phyloP scores from a whole-genome alignment of 2,113 vertebrate genomes.

The Hippocampus zosterae region DNA sequence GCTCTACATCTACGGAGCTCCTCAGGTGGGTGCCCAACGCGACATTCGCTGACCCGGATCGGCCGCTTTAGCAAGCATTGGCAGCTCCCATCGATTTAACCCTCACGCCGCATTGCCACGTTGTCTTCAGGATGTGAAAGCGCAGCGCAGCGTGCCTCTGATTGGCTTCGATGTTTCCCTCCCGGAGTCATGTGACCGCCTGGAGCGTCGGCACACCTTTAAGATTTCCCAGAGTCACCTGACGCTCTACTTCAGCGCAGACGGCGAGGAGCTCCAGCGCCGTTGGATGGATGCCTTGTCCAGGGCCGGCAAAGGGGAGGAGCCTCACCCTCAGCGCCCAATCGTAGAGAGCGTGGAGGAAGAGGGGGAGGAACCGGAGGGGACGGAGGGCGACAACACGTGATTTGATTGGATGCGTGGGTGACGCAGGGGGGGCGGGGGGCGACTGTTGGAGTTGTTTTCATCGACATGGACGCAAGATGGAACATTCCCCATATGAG shows the following conservation, averaged over 20 bases:
- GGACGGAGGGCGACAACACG: slow-evolving; percentile 59
- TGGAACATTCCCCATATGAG: slow-evolving; percentile 1
- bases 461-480: neutral
- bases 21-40: slow-evolving; percentile 73
- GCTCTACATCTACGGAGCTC: slow-evolving; percentile 87
- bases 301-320: slow-evolving; percentile 81
- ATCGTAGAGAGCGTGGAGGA: slow-evolving; percentile 78
- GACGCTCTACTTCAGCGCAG: slow-evolving; percentile 86
- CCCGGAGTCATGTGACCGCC: slow-evolving; percentile 81
- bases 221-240: slow-evolving; percentile 90
- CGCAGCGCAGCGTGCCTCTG: slow-evolving; percentile 85
- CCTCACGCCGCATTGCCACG: neutral
- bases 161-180: slow-evolving; percentile 85
- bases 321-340: slow-evolving; percentile 59
- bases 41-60: no score
- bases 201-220: slow-evolving; percentile 82
- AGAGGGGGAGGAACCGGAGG: slow-evolving; percentile 58
- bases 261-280: slow-evolving; percentile 81
- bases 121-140: slow-evolving; percentile 81
- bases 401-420: slow-evolving; percentile 49
- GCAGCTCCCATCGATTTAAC: no score
- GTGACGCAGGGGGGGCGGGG: neutral
- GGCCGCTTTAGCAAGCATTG: no score
- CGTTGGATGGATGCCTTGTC: slow-evolving; percentile 83
- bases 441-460: neutral